Conservation (phyloP, 1,140 invertebrate genomes). For the Druon quercuslanigerum region DNA sequence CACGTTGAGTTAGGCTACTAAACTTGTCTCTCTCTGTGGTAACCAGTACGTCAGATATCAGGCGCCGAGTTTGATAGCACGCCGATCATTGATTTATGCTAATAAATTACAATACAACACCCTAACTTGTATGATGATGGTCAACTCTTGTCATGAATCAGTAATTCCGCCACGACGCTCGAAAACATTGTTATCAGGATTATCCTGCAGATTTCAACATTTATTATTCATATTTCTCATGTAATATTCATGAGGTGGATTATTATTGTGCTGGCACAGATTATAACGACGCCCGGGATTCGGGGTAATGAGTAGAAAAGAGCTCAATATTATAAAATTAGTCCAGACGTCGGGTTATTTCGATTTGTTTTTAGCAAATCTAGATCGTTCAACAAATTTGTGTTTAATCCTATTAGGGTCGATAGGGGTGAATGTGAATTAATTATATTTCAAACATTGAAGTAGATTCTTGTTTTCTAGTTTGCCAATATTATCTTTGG, state of each 20-base stretch:
- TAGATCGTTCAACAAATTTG: too few relatives aligned
- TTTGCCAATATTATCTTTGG: too few relatives aligned
- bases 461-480: too few relatives aligned
- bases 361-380: too few relatives aligned
- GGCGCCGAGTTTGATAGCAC: neutral
- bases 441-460: too few relatives aligned
- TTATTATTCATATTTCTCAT: slow-evolving; percentile 12
- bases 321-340: neutral
- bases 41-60: neutral
- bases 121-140: neutral
- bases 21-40: neutral
- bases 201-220: neutral
- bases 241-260: neutral
- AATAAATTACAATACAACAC: slow-evolving; percentile 3
- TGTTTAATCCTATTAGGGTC: too few relatives aligned
- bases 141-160: neutral
- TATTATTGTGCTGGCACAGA: slow-evolving; percentile 1
- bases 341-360: too few relatives aligned
- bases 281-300: neutral
- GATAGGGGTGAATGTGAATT: too few relatives aligned
- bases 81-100: slow-evolving; percentile 10
- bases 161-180: neutral
- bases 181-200: slow-evolving; percentile 15
- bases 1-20: neutral
- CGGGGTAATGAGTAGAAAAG: neutral